Evolutionary conservation across 2,888 invertebrate genomes (phyloP), one percentile per base, ranked within the genome.

Genomic region (Drosophila incognita): DNA sequence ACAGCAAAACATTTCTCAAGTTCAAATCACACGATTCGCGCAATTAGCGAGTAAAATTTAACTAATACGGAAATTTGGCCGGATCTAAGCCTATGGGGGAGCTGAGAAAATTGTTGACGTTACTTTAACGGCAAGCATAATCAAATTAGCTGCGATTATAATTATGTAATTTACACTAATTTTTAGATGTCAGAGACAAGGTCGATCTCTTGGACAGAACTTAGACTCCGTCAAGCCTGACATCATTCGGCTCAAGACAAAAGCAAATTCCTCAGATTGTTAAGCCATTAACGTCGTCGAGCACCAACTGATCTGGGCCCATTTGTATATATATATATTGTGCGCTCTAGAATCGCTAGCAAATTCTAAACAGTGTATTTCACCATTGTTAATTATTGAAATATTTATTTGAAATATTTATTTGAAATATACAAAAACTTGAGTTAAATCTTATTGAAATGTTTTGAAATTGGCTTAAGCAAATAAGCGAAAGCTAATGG

Each of bases 111-210:
- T 60, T 48, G 48, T 52, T 59, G 70, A 40, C 58, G 56, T 40
- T 59, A 46, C 40, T 46, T 33, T 4, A 38, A 40, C 62, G 38
- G 15, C 49, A 24, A 27, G 46, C 33, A n/a, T 68, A 73, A 76
- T 77, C 69, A 68, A 77, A 73, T 77, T 77, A 73, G 64, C 53
- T 29, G 57, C 38, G 73, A 68, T 73, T 76, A 76, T 76, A 61
- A 64, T 60, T 57, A 49, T 27, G 48, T 33, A 10, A 13, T 11
- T 42, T 24, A 46, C 56, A 66, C 48, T 27, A 31, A 46, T 18
- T 24, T 18, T 42, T 42, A 7, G 46, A 27, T 18, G 49, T 27
- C 24, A 6, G 5, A 10, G 18, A 2, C 60, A 36, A 65, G 73
- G 73, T 52, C 56, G 13, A 33, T 5, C 7, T 4, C 38, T 56